Conservation (phyloP, 2,888 invertebrate species). For the Eledone cirrhosa region DNA sequence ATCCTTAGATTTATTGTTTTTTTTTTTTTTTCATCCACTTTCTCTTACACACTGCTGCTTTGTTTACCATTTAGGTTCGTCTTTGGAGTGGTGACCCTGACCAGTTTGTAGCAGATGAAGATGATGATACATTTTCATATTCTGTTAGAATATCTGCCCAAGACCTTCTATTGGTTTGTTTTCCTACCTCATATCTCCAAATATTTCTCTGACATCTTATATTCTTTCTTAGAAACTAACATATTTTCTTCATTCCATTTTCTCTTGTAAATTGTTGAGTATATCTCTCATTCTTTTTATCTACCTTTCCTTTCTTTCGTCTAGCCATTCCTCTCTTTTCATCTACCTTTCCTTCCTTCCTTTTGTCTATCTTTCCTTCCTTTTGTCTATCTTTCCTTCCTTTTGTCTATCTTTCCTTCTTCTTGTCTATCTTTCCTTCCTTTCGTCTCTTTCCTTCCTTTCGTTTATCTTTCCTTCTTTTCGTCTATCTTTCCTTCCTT, state of each 20-base stretch:
- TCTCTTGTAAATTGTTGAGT: neutral
- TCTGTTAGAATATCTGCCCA: conserved; percentile 76
- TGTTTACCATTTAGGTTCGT: conserved; percentile 66
- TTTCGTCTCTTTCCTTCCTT: neutral
- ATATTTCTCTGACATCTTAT: neutral
- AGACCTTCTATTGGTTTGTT: conserved; percentile 72
- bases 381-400: too few relatives aligned
- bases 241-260: neutral
- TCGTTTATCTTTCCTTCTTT: conserved; percentile 4
- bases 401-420: too few relatives aligned
- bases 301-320: too few relatives aligned
- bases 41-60: too few relatives aligned
- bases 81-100: conserved; percentile 75
- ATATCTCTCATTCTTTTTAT: neutral
- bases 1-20: too few relatives aligned
- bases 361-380: too few relatives aligned
- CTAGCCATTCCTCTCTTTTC: too few relatives aligned
- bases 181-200: neutral
- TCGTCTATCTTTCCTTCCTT: too few relatives aligned
- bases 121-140: conserved; percentile 73
- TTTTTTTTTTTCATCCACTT: too few relatives aligned
- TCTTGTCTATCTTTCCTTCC: neutral
- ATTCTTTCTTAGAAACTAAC: neutral
- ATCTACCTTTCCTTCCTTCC: too few relatives aligned
- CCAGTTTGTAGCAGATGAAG: conserved; percentile 77